A percentile compares a stretch with the other conserved stretches of the same genome.
These are phyloP conservation scores for Eurystomus gularis DNA, from an alignment of 2,113 vertebrate species.

Conservation along the genomic window DNA sequence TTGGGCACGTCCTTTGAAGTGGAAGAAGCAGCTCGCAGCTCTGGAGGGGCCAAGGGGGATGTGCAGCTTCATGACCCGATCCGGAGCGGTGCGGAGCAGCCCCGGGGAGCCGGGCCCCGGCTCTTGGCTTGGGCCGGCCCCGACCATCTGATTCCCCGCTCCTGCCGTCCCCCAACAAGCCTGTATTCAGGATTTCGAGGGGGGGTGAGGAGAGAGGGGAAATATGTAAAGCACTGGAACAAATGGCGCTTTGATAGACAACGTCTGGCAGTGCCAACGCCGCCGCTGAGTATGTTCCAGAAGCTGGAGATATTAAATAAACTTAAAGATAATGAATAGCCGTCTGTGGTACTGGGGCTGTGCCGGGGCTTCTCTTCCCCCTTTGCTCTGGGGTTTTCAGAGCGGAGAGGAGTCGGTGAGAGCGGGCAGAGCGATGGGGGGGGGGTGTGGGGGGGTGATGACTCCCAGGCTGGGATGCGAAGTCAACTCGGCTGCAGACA, in stretches of 20 bases:
- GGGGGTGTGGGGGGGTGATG: neutral
- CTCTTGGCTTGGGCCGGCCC: neutral
- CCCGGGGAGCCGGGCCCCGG: too few relatives aligned
- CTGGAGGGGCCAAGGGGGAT: neutral
- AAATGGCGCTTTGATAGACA: constrained; percentile 63
- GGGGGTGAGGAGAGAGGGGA: neutral
- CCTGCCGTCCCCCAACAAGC: neutral
- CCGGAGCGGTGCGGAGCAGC: neutral
- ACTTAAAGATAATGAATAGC: constrained; percentile 70
- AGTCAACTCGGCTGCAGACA: neutral
- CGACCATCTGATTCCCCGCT: neutral
- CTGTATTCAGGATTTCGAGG: neutral
- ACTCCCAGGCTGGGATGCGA: neutral
- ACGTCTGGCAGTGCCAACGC: constrained; percentile 60
- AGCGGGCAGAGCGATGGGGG: neutral
- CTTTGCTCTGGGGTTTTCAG: neutral
- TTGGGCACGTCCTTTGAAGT: accelerated
- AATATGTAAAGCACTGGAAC: constrained; percentile 50
- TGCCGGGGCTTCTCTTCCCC: neutral
- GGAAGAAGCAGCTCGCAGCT: neutral
- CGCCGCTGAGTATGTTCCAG: constrained; percentile 59
- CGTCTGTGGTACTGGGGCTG: constrained; percentile 68
- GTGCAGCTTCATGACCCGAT: neutral
- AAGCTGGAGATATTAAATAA: constrained; percentile 75
- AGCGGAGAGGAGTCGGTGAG: neutral